Evolutionary conservation across 2,113 vertebrate genomes (phyloP).

Genomic region (Calidris pugnax): DNA sequence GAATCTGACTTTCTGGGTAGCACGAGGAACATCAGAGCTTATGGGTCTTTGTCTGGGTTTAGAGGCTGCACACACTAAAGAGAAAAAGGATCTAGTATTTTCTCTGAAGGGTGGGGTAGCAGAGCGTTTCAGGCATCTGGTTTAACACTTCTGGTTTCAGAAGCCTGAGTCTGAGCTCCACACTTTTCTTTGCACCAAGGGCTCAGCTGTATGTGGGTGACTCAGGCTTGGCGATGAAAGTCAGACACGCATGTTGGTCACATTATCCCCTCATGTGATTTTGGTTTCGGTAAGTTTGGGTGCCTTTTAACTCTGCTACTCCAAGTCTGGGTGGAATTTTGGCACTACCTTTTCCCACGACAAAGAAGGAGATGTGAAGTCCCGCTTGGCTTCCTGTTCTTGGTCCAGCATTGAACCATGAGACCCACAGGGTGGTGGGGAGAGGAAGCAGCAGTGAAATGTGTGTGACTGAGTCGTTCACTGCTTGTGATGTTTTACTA

Average conservation of each 20-base stretch:
- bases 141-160: slow-evolving; percentile 11
- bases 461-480: not conserved
- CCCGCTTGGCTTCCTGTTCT: not conserved
- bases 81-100: not conserved
- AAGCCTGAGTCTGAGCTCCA: not conserved
- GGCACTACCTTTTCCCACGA: not conserved
- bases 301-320: not conserved
- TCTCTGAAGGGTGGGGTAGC: not conserved
- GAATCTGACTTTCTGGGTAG: not conserved
- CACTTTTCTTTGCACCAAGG: not conserved
- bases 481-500: not conserved
- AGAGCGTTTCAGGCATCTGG: not conserved
- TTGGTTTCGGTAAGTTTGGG: not conserved
- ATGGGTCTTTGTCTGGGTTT: not conserved
- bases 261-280: not conserved
- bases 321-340: not conserved
- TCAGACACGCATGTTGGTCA: not conserved
- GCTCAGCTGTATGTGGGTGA: not conserved
- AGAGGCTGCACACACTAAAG: not conserved
- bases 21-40: not conserved
- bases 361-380: not conserved
- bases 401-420: not conserved
- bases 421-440: not conserved
- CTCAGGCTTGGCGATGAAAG: not conserved
- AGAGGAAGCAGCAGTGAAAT: not conserved